Percentiles rank a stretch among this genome's conserved stretches.
Conservation (phyloP, 2,888 invertebrate genomes). For the Mantis religiosa region DNA sequence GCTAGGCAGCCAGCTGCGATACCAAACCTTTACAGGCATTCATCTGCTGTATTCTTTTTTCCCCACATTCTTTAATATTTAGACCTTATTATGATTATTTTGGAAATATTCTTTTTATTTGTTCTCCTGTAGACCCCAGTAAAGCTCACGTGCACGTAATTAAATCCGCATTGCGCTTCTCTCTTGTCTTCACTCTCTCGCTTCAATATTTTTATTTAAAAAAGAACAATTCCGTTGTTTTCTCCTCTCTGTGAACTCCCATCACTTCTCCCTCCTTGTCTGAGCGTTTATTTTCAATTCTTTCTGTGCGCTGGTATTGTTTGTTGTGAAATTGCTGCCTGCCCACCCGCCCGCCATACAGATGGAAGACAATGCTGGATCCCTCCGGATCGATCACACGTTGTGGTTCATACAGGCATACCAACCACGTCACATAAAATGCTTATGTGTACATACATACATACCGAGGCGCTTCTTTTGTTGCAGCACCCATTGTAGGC, state of each 20-base stretch:
- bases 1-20: too few species aligned
- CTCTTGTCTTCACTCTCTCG: constrained; percentile 24
- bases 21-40: background rate
- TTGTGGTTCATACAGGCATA: background rate
- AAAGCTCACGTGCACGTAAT: constrained; percentile 25
- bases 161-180: constrained; percentile 28
- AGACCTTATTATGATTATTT: background rate
- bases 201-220: background rate
- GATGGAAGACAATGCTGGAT: background rate
- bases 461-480: background rate
- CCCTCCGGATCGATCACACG: background rate
- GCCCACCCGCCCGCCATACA: background rate
- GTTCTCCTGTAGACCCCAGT: background rate
- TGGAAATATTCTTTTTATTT: background rate
- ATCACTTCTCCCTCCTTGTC: constrained; percentile 6
- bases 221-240: constrained; percentile 11
- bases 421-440: background rate
- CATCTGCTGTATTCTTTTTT: background rate
- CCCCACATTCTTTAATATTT: background rate
- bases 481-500: background rate
- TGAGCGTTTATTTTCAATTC: constrained; percentile 22
- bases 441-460: background rate
- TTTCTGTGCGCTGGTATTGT: constrained; percentile 13
- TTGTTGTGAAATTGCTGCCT: constrained; percentile 11
- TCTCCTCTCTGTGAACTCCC: constrained; percentile 9